These are phyloP conservation scores for Brenthis daphne DNA, from an alignment of 2,888 invertebrate species.

Conservation along the genomic window DNA sequence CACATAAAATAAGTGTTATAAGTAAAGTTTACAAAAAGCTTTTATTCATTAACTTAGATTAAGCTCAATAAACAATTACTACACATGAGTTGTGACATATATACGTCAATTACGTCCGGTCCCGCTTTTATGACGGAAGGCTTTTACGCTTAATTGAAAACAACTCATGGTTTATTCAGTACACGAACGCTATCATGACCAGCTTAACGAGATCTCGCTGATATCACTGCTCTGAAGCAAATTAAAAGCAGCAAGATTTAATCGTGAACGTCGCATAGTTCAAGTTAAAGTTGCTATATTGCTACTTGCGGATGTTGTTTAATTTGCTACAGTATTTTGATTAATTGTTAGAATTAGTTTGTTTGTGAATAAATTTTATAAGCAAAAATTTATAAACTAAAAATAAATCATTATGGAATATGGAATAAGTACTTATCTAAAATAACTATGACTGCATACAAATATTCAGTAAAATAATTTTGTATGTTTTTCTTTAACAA, in stretches of 20 bases:
- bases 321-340: slow-evolving; percentile 7
- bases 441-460: background rate
- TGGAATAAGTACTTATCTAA: background rate
- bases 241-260: slow-evolving; percentile 24
- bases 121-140: slow-evolving; percentile 73
- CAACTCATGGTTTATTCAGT: slow-evolving; percentile 80
- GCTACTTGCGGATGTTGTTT: slow-evolving; percentile 13
- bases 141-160: slow-evolving; percentile 81
- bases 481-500: background rate
- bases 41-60: slow-evolving; percentile 15
- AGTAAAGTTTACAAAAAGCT: background rate
- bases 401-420: too few species aligned
- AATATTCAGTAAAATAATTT: background rate
- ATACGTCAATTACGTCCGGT: slow-evolving; percentile 65
- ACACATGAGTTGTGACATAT: slow-evolving; percentile 23
- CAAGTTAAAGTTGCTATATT: slow-evolving; percentile 15
- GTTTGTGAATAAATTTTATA: too few species aligned
- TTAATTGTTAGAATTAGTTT: background rate
- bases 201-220: slow-evolving; percentile 56
- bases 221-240: slow-evolving; percentile 46
- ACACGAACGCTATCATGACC: slow-evolving; percentile 58
- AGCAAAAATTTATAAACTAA: too few species aligned
- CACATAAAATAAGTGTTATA: too few species aligned
- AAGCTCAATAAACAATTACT: slow-evolving; percentile 17
- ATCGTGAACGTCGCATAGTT: background rate